Base-by-base conservation (phyloP, 2,888 invertebrate species). In the Eretmocerus hayati region DNA sequence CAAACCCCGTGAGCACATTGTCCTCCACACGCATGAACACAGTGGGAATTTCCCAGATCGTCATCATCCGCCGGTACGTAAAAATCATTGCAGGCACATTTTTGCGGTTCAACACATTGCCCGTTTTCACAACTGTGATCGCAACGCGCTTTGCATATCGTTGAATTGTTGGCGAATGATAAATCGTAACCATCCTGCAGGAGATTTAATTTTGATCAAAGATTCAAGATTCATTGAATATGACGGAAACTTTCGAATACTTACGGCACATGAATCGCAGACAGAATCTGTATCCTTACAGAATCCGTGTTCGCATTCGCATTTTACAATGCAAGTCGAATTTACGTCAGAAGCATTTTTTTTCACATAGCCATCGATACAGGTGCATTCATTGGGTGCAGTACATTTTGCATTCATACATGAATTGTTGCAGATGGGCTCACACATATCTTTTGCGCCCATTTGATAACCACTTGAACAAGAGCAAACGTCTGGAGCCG, bases 101-200 rank as follows among this genome's bases (percentile, higher is more conserved):
- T 45, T 22, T 65, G 54, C 4, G 69, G 68, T 16, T 55, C 58
- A 3, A 54, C 39, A 52, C 71, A 72, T 8, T 59, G 61, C 0
- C 79, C 81, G 46, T 71, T 58, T 4, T 75, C 75, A 42, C 81
- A 81, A 47, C 61, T 56, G 2, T 61, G 53, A 11, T 60, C 63
- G 59, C 86, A 86, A 20, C 71, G 67, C 0, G 86, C 83, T 1
- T 76, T 59, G 57, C 86, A 86, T 60, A 74, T 81, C 56, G 51
- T 53, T 9, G 32, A 21, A n/a, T 52, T 51, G 9, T 16, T 33
- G n/a, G 46, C 36, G 9, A 65, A 55, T 0, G 68, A 66, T 0
- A 56, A 58, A 0, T 61, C 48, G 52, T 75, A 76, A 1, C 54
- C 61, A 18, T 45, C 45, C 53, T 53, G 22, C 19, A 33, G 13